Conservation (phyloP, 1,140 invertebrate species). For the Drosophila sp. region DNA sequence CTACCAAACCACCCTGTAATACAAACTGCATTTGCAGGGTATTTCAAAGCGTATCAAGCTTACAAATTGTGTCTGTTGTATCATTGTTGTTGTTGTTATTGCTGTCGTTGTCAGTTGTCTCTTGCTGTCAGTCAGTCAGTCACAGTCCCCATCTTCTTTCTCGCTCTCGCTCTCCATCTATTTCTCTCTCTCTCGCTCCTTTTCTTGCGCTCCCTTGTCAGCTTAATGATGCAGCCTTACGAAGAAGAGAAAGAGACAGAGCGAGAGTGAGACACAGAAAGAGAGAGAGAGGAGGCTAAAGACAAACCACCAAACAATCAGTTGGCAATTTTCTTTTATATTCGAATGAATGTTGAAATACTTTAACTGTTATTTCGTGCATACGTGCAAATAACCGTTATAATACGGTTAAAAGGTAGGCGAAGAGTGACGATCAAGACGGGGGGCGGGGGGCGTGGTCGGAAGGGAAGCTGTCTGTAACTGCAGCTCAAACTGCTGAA, state of each 20-base stretch:
- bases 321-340: slow-evolving; percentile 69
- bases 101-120: slow-evolving; percentile 30
- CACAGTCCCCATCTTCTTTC: slow-evolving; percentile 12
- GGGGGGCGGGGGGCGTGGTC: neutral
- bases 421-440: neutral
- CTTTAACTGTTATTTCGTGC: slow-evolving; percentile 78
- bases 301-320: slow-evolving; percentile 70
- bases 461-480: slow-evolving; percentile 1
- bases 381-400: slow-evolving; percentile 77
- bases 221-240: slow-evolving; percentile 55
- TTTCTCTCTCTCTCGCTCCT: neutral
- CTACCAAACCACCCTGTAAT: too few relatives aligned
- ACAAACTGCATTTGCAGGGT: slow-evolving; percentile 8
- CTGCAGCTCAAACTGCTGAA: slow-evolving; percentile 46
- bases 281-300: slow-evolving; percentile 12
- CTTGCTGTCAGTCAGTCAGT: slow-evolving; percentile 41
- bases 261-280: neutral
- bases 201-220: slow-evolving; percentile 19
- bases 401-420: slow-evolving; percentile 64
- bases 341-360: slow-evolving; percentile 75
- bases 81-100: slow-evolving; percentile 16
- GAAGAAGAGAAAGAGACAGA: neutral
- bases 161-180: neutral
- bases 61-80: slow-evolving; percentile 28
- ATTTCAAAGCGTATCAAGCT: slow-evolving; percentile 6